Conservation (phyloP, 2,888 invertebrate genomes). For the Hirtodrosophila duncani region DNA sequence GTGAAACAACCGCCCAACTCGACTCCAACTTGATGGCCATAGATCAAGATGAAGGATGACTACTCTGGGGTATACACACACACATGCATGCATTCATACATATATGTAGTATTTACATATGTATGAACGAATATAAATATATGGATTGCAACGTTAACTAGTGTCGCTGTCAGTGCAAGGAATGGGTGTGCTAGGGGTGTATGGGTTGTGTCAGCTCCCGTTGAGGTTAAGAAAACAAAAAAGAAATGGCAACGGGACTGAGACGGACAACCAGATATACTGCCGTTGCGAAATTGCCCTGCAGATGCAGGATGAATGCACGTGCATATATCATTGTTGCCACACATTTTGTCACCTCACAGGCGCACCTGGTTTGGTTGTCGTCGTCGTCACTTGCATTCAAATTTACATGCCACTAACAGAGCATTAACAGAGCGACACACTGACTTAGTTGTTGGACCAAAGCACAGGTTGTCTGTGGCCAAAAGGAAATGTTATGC, state of each 20-base stretch:
- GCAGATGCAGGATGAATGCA: conserved; percentile 52
- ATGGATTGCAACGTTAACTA: conserved; percentile 51
- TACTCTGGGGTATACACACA: conserved; percentile 24
- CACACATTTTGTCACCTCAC: conserved; percentile 23
- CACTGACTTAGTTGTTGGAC: conserved; percentile 33
- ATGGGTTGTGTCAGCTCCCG: conserved; percentile 12
- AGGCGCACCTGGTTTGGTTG: too few species aligned
- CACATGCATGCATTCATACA: conserved; percentile 11
- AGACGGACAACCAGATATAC: too few species aligned
- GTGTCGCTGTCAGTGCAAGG: conserved; percentile 44
- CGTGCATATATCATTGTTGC: conserved; percentile 48
- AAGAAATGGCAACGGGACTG: conserved; percentile 38
- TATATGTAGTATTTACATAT: conserved; percentile 17
- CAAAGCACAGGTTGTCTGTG: conserved; percentile 20
- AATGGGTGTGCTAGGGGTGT: neutral
- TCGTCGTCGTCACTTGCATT: conserved; percentile 2
- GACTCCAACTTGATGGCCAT: conserved; percentile 51
- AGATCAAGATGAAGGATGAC: conserved; percentile 66
- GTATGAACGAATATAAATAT: conserved; percentile 23
- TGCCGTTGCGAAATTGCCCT: conserved; percentile 42
- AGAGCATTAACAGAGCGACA: conserved; percentile 23
- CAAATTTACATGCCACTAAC: conserved; percentile 3
- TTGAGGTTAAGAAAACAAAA: conserved; percentile 53
- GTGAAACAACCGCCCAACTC: conserved; percentile 1
- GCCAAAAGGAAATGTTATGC: conserved; percentile 54